Conservation (phyloP, 2,888 invertebrate genomes). For the Heliconius cydno region DNA sequence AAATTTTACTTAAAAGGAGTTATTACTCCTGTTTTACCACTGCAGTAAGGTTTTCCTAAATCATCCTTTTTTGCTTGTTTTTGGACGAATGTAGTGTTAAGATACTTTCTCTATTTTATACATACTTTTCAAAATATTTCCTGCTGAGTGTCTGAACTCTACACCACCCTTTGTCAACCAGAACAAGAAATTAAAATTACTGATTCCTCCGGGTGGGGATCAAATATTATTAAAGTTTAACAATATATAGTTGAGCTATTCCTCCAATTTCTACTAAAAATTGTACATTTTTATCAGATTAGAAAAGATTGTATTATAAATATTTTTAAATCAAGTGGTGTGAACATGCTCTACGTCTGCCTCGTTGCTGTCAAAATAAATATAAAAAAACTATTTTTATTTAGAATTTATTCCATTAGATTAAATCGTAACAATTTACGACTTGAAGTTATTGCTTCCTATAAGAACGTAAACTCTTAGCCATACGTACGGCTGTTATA, state of each 20-base stretch:
- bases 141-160: background rate
- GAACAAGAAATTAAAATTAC: too few species aligned
- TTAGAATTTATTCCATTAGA: background rate
- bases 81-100: too few species aligned
- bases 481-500: background rate
- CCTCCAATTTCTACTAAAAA: too few species aligned
- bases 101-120: too few species aligned
- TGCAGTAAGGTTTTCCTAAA: background rate
- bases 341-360: background rate
- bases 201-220: too few species aligned
- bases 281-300: too few species aligned
- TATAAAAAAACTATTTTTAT: background rate
- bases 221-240: too few species aligned
- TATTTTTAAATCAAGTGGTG: background rate
- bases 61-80: background rate
- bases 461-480: background rate
- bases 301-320: too few species aligned
- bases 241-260: too few species aligned
- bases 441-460: background rate
- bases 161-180: background rate
- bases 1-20: slow-evolving; percentile 26
- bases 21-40: background rate
- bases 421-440: slow-evolving; percentile 8
- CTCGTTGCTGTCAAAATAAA: background rate
- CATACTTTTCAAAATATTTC: background rate